phyloP scores from a whole-genome alignment of 2,797 vertebrate genomes.

The Lacerta viridis region DNA sequence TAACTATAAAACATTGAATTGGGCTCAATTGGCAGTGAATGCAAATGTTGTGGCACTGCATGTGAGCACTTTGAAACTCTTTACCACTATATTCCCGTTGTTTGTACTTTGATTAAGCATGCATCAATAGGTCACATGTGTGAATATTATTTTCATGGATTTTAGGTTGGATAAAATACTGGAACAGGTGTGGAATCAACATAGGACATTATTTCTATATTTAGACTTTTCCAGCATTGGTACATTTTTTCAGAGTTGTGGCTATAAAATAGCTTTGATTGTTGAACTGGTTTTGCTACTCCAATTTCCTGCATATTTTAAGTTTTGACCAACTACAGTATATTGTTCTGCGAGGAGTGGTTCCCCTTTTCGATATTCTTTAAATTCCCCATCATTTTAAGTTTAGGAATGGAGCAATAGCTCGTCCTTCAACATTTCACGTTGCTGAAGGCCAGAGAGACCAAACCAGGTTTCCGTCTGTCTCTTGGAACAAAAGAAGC shows the following conservation, averaged over 20 bases:
- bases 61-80: not conserved
- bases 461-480: conserved; percentile 2
- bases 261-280: not conserved
- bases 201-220: not conserved
- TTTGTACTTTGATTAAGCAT: not conserved
- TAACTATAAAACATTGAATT: no score
- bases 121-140: not conserved
- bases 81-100: not conserved
- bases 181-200: not conserved
- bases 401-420: not conserved
- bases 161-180: not conserved
- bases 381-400: not conserved
- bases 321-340: not conserved
- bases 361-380: not conserved
- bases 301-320: not conserved
- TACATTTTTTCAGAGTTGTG: not conserved
- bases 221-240: not conserved
- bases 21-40: not conserved
- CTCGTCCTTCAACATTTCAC: not conserved
- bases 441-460: conserved; percentile 14
- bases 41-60: not conserved
- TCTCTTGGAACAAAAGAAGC: conserved; percentile 10
- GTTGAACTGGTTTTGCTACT: not conserved
- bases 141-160: not conserved
- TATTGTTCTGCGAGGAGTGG: not conserved